phyloP scores from a whole-genome alignment of 2,888 invertebrate species.

The Drosophila macrothrix region DNA sequence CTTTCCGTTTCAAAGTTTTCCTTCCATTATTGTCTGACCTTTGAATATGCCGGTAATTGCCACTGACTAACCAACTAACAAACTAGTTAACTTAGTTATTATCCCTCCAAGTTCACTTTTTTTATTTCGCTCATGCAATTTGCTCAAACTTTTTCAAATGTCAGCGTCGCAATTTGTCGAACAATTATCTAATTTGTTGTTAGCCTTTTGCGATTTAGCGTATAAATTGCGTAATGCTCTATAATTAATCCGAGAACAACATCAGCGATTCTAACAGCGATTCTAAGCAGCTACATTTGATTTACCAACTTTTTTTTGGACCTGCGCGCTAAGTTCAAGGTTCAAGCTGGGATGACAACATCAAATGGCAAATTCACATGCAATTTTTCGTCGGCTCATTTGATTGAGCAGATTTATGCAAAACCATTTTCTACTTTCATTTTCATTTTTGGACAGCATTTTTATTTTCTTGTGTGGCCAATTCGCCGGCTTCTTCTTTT shows the following conservation, averaged over 20 bases:
- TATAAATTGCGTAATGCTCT: slow-evolving; percentile 61
- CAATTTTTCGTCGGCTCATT: slow-evolving; percentile 54
- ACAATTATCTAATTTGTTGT: slow-evolving; percentile 64
- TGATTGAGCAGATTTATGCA: slow-evolving; percentile 26
- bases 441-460: slow-evolving; percentile 56
- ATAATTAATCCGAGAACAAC: slow-evolving; percentile 63
- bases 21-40: slow-evolving; percentile 32
- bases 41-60: slow-evolving; percentile 17
- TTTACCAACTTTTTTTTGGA: slow-evolving; percentile 34
- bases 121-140: slow-evolving; percentile 33
- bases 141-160: slow-evolving; percentile 62
- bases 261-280: slow-evolving; percentile 12
- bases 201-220: slow-evolving; percentile 30
- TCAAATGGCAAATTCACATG: slow-evolving; percentile 77
- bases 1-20: not conserved
- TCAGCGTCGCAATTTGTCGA: slow-evolving; percentile 66
- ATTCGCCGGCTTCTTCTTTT: slow-evolving; percentile 21
- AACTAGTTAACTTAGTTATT: slow-evolving; percentile 36
- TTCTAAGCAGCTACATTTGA: slow-evolving; percentile 31
- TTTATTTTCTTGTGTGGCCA: slow-evolving; percentile 6
- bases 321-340: slow-evolving; percentile 75
- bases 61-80: slow-evolving; percentile 5
- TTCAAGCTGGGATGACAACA: slow-evolving; percentile 54
- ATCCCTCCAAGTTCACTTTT: slow-evolving; percentile 17
- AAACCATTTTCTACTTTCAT: slow-evolving; percentile 62